Conservation (phyloP, 2,113 vertebrate species). For the Limanda limanda region DNA sequence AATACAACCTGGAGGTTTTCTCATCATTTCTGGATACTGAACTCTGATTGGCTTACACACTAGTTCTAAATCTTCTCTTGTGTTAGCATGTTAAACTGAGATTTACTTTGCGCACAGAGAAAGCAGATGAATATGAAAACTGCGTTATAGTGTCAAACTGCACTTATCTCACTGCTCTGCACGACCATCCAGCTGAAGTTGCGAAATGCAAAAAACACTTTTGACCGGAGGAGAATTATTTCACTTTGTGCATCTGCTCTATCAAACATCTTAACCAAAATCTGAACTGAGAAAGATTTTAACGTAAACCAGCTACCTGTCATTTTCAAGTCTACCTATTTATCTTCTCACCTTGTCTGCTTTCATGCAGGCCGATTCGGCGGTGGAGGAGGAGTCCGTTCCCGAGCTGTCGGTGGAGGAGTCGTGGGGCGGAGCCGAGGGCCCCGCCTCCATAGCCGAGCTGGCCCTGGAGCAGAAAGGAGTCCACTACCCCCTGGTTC, state of each 20-base stretch:
- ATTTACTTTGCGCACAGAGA: too few relatives aligned
- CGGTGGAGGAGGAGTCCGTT: slow-evolving; percentile 85
- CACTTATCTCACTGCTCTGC: not conserved
- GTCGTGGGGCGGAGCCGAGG: slow-evolving; percentile 87
- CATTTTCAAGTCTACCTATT: too few relatives aligned
- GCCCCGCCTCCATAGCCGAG: slow-evolving; percentile 91
- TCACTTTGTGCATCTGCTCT: not conserved
- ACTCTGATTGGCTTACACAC: not conserved
- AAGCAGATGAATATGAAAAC: too few relatives aligned
- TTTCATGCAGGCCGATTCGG: slow-evolving; percentile 86
- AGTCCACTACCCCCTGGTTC: slow-evolving; percentile 93
- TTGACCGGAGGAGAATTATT: not conserved
- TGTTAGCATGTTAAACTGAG: too few relatives aligned
- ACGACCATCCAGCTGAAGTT: too few relatives aligned
- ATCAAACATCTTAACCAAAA: not conserved
- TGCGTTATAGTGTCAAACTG: too few relatives aligned
- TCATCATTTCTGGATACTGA: too few relatives aligned
- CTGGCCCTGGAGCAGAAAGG: slow-evolving; percentile 93
- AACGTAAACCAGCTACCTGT: not conserved
- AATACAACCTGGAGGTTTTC: too few relatives aligned
- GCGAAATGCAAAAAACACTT: not conserved
- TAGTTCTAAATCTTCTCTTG: not conserved
- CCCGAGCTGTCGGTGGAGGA: slow-evolving; percentile 90
- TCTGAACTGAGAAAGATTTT: too few relatives aligned
- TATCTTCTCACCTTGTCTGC: not conserved